phyloP scores from a whole-genome alignment of 2,888 invertebrate genomes.

The Incurvaria masculella region DNA sequence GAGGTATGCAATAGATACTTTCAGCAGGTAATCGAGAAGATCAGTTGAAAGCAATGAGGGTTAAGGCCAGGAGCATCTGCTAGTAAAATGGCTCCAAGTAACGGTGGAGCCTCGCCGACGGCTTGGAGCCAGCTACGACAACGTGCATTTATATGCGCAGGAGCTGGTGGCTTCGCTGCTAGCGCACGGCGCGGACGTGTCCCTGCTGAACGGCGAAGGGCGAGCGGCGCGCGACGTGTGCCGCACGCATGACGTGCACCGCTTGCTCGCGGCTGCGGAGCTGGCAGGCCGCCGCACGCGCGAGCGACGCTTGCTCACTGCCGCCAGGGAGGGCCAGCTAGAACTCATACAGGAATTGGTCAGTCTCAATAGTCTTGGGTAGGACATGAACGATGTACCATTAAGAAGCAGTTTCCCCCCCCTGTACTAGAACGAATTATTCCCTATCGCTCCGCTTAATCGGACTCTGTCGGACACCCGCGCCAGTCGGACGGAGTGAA shows the following conservation, averaged over 20 bases:
- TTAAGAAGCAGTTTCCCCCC: no score
- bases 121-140: no score
- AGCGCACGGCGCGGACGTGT: constrained; percentile 60
- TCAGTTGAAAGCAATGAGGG: no score
- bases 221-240: constrained; percentile 56
- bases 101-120: no score
- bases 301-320: constrained; percentile 55
- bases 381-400: background rate
- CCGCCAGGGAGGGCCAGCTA: constrained; percentile 59
- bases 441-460: no score
- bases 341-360: constrained; percentile 57
- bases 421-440: no score
- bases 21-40: background rate
- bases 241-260: constrained; percentile 51
- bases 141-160: no score
- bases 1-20: constrained; percentile 38
- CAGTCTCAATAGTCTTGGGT: constrained; percentile 14
- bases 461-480: no score
- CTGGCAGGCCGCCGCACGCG: constrained; percentile 51
- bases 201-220: constrained; percentile 63
- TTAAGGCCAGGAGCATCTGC: no score
- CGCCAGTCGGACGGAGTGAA: no score
- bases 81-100: no score
- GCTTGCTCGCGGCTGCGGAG: constrained; percentile 60
- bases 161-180: constrained; percentile 60